These are phyloP conservation scores for Oxyruncus cristatus DNA, from an alignment of 2,113 vertebrate genomes.

Conservation along the genomic window DNA sequence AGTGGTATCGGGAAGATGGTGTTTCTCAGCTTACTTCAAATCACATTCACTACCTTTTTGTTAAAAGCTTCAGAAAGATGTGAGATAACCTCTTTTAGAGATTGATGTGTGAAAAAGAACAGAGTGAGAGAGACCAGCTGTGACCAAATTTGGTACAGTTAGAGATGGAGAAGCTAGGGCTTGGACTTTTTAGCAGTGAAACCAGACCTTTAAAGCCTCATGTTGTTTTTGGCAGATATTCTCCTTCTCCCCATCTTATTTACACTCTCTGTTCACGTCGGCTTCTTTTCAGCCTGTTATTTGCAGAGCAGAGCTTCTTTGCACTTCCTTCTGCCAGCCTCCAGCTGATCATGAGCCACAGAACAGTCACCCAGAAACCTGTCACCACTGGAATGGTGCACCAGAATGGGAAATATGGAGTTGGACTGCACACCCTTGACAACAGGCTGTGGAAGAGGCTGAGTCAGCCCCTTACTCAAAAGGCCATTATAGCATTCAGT, in stretches of 20 bases:
- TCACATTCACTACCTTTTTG: background rate
- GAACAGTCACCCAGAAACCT: constrained; percentile 69
- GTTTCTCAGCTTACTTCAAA: background rate
- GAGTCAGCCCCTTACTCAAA: constrained; percentile 62
- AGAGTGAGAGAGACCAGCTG: constrained; percentile 26
- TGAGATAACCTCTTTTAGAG: constrained; percentile 8
- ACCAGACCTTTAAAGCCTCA: constrained; percentile 44
- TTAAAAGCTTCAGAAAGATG: constrained; percentile 3
- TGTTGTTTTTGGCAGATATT: constrained; percentile 59
- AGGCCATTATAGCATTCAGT: constrained; percentile 53
- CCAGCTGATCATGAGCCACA: constrained; percentile 63
- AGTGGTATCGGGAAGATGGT: background rate
- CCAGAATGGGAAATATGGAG: constrained; percentile 19
- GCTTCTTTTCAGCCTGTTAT: constrained; percentile 59
- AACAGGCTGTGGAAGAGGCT: constrained; percentile 55
- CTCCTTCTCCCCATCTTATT: constrained; percentile 42
- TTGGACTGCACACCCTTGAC: constrained; percentile 10
- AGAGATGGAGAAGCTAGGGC: constrained; percentile 9
- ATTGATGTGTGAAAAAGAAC: constrained; percentile 8
- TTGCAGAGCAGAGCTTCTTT: constrained; percentile 62
- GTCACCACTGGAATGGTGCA: constrained; percentile 61
- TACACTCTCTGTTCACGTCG: constrained; percentile 44
- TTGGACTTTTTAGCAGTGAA: constrained; percentile 45
- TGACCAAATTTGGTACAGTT: background rate
- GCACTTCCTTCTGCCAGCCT: constrained; percentile 63